Base-by-base conservation (phyloP, 2,113 vertebrate species). In the Rhinoderma darwinii region DNA sequence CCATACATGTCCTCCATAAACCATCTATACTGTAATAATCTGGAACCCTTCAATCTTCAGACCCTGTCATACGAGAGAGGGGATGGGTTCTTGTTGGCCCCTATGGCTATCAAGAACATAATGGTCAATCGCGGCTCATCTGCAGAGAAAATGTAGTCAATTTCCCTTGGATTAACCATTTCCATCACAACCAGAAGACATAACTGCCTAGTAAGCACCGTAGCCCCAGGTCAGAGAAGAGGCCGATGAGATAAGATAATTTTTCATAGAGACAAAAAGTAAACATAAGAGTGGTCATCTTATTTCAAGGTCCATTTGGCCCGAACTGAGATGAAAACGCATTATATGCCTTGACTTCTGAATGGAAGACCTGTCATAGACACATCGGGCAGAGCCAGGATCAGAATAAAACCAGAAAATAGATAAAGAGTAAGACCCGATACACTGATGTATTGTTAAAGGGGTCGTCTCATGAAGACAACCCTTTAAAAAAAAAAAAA, bases 271-370 rank as follows among this genome's bases (percentile, higher is more conserved):
- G 83, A 59, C 54, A 41, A 32, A 74, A 25, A 84, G 66, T 50
- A 74, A 75, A 76, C 72, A 41, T 51, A 5, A 76, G n/a, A 18
- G 68, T 25, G 83, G 83, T 84, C 83, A 76, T 61, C 66, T 73
- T 56, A 84, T 84, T 84, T 84, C 83, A 75, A 44, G 51, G 83
- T 59, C 72, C 83, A 76, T 84, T 75, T 43, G 32, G 72, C 63
- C 72, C 25, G 18, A 84, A 61, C 51, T 10, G 51, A 73, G 72
- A 51, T 61, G 32, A 75, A 61, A 61, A 54, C 30, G n/a, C 18
- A 75, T 75, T 59, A 74, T 30, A 41, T 15, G 50, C 15, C 22
- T 8, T 32, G 83, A n/a, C 30, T 73, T 37, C 66, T 18, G 22
- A 50, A 35, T n/a, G 12, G 22, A 15, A 61, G 61, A 70, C n/a